Evolutionary conservation across 2,797 vertebrate species (phyloP), one percentile per base, ranked within the genome.

Genomic region (Cottoperca gobio): DNA sequence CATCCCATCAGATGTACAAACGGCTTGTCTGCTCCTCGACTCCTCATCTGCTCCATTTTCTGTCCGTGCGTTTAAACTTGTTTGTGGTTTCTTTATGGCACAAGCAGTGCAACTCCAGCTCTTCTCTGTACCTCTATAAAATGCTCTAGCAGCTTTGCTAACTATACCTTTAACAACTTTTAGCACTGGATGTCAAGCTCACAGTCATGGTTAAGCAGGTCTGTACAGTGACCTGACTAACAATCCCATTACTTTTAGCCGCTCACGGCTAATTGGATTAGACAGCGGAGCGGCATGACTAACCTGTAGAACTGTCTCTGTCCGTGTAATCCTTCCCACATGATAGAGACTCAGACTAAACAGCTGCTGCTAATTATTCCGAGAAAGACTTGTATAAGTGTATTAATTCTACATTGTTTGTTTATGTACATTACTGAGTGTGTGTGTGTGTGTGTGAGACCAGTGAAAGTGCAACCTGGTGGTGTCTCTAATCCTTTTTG

Each of bases 251-350:
- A 85, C 79, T 83, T 79, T 81, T 59, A 90, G 79, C 78, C 52
- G 57, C 82, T 86, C 77, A 73, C 19, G 1, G 13, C 54, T 90
- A 89, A 92, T 86, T 86, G 74, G 84, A 87, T 90, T 86, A 89
- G 70, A 83, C 31, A 57, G 70, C 78, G 86, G 82, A 86, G 73
- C 58, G 13, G 60, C 76, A 64, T 74, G 75, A 68, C 70, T 5
- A 72, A 70, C 80, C 68, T 49, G 37, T 70, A 57, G 60, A 5
- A 4, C 37, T 52, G 40, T 79, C 53, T 69, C 60, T 57, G 16
- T 70, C 61, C 59, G n/a, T 73, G 59, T 85, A 87, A 88, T 86
- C 82, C 70, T 52, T 52, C 70, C 76, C 81, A 84, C 71, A 78
- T 84, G 57, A 73, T 55, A 9, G 33, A 71, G 64, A 63, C 10